Evolutionary conservation across 2,797 vertebrate species (phyloP), one percentile per base, ranked within the genome.

Genomic region (Brachyalestes nurse): DNA sequence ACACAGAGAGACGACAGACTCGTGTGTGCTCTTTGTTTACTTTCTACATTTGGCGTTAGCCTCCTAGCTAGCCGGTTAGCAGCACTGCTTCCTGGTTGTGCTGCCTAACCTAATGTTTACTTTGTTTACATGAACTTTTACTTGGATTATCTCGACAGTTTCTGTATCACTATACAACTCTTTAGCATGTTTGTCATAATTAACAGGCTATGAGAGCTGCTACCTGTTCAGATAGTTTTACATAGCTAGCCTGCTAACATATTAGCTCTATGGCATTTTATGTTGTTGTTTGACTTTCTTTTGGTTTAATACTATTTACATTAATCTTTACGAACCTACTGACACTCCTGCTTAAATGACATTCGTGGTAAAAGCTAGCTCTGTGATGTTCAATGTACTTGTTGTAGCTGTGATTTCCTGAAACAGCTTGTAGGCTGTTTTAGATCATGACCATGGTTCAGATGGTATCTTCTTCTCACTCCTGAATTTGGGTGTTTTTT

Each of bases 51-150:
- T 80, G 83, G 49, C 45, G 74, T 72, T 62, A 45, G 74, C 69
- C 58, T 34, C 40, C 49, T 21, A 64, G 72, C 25, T 73, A 74
- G 38, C 21, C 38, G 65, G 79, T 23, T 75, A 45, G 38, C 55
- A n/a, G 5, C 67, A 58, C 21, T 14, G 38, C 80, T 86, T 84
- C 85, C 80, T 82, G 82, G 70, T 78, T 25, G 28, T 53, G 23
- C 13, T 76, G 38, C n/a, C 75, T 75, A 75, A 13, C 5, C 12
- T 5, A 4, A 42, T 47, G 17, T 45, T 71, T 62, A 38, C 0
- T 77, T 42, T 61, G 9, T 69, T 55, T 64, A 9, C 8, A 58
- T 28, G 17, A 2, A 65, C 38, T 0, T 34, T 60, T n/a, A 6
- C 17, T 0, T 21, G 45, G 13, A 6, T 4, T 38, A 14, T 6